Evolutionary conservation across 2,113 vertebrate species (phyloP), one percentile per base, ranked within the genome.

Genomic region (Colius striatus): DNA sequence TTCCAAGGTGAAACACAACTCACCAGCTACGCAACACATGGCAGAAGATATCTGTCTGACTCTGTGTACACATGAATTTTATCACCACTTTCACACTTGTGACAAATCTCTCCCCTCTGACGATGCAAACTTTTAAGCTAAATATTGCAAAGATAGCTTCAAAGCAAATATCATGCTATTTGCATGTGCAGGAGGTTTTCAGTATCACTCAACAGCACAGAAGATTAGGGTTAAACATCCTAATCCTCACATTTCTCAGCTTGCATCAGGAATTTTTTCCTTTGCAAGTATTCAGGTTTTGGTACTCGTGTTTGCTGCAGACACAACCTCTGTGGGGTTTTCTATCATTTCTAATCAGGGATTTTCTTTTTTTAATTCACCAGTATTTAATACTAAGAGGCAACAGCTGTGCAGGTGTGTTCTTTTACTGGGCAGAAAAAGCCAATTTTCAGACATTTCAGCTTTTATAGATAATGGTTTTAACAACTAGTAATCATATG

Each of bases 301-400:
- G 45, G 13, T 53, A 66, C 13, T 84, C 5, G 5, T 5, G 11
- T 29, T 68, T 73, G 38, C 63, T 61, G 54, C 30, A 23, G 4
- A 74, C 38, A 34, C 32, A 66, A 65, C 10, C 45, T 63, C n/a
- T 36, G 18, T 30, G 32, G 20, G 25, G 0, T 60, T 81, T n/a
- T n/a, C 30, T 18, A 14, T 51, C 26, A 68, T 72, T 62, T 78
- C 15, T 2, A 0, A 29, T 16, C 1, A 1, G 23, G 29, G 20
- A 55, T 47, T 53, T 78, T 48, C 38, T 45, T 38, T 38, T 38
- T 38, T 5, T n/a, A 48, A 43, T 63, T 57, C 23, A 70, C 19
- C 30, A 71, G 13, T 36, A 61, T 60, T 61, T 34, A 3, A 3
- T 34, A 30, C 48, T 65, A 45, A 88, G 84, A 71, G 23, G 30